Evolutionary conservation across 2,888 invertebrate species (phyloP).

Genomic region (Pachliopta kotzebuea): DNA sequence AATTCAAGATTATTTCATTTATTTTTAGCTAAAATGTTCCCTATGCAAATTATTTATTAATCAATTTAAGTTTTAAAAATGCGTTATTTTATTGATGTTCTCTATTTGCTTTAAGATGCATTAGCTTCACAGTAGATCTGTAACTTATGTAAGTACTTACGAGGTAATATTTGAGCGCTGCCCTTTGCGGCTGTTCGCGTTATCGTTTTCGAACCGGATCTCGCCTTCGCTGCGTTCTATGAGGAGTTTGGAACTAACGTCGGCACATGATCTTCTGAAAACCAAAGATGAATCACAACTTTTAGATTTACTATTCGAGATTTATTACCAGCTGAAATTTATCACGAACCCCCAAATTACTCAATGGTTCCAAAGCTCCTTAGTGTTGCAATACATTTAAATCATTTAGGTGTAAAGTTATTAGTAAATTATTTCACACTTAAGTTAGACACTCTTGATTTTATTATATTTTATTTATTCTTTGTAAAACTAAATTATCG

Average conservation of each 20-base stretch:
- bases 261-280: slow-evolving; percentile 56
- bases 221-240: slow-evolving; percentile 40
- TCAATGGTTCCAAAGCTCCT: slow-evolving; percentile 78
- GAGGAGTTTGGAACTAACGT: slow-evolving; percentile 76
- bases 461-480: slow-evolving; percentile 76
- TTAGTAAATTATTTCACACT: slow-evolving; percentile 79
- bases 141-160: slow-evolving; percentile 79
- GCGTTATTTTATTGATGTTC: slow-evolving; percentile 52
- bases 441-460: slow-evolving; percentile 74
- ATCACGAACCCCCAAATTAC: slow-evolving; percentile 59
- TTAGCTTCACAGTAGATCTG: slow-evolving; percentile 77
- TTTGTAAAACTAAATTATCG: slow-evolving; percentile 70
- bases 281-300: slow-evolving; percentile 78
- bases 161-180: slow-evolving; percentile 57
- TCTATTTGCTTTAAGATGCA: slow-evolving; percentile 72
- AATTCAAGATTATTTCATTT: not conserved
- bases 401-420: slow-evolving; percentile 74
- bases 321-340: slow-evolving; percentile 64
- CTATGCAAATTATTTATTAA: slow-evolving; percentile 15
- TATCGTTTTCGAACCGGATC: slow-evolving; percentile 27
- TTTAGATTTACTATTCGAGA: slow-evolving; percentile 67
- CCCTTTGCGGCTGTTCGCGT: slow-evolving; percentile 38
- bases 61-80: slow-evolving; percentile 18
- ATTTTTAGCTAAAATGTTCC: slow-evolving; percentile 9
- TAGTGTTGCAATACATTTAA: slow-evolving; percentile 77